Conservation (phyloP, 2,888 invertebrate genomes). For the Nemotelus nigrinus region DNA sequence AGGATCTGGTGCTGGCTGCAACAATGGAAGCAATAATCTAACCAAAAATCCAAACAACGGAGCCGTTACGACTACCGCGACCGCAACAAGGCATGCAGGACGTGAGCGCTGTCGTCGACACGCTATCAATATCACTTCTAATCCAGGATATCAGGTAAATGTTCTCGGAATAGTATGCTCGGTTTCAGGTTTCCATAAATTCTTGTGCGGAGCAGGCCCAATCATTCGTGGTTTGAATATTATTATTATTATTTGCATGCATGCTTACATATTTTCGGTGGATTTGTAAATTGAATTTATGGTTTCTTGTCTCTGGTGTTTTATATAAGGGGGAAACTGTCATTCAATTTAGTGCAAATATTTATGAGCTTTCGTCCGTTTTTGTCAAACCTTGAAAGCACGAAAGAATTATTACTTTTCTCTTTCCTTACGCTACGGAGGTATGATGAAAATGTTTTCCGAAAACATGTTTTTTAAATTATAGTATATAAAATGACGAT, state of each 20-base stretch:
- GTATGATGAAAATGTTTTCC: too few species aligned
- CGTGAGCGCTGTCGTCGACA: slow-evolving; percentile 57
- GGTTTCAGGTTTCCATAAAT: slow-evolving; percentile 18
- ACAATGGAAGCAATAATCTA: slow-evolving; percentile 23
- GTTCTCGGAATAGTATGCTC: slow-evolving; percentile 3
- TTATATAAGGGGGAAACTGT: too few species aligned
- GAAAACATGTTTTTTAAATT: too few species aligned
- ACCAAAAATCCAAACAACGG: slow-evolving; percentile 20
- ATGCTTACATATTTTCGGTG: not conserved
- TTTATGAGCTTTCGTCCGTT: too few species aligned
- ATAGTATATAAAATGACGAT: too few species aligned
- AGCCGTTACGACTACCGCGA: not conserved
- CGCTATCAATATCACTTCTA: slow-evolving; percentile 65
- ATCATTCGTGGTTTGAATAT: not conserved
- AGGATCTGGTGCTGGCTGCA: slow-evolving; percentile 32
- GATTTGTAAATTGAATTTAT: not conserved
- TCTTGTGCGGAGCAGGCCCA: not conserved
- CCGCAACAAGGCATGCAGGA: slow-evolving; percentile 6
- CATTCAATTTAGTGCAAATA: too few species aligned
- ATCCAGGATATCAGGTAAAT: slow-evolving; percentile 63
- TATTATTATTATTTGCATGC: not conserved
- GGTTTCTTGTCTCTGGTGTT: slow-evolving; percentile 26
- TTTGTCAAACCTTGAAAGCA: too few species aligned
- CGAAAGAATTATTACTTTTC: too few species aligned
- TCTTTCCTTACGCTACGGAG: too few species aligned